Evolutionary conservation across 2,113 vertebrate genomes (phyloP).

Genomic region (Aptenodytes forsteri): DNA sequence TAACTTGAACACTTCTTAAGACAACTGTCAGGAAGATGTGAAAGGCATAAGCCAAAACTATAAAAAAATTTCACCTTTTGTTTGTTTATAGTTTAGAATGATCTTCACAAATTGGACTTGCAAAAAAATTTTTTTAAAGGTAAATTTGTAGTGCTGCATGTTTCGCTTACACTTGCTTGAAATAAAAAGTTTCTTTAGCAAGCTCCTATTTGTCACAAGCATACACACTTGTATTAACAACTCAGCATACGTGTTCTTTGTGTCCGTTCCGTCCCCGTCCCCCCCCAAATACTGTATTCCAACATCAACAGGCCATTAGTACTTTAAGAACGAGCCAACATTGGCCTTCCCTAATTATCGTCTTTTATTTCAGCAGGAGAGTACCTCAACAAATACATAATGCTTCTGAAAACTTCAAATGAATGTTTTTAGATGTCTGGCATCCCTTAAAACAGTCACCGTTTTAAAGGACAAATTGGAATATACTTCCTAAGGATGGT

Average conservation of each 20-base stretch:
- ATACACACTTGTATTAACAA: neutral
- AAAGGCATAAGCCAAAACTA: neutral
- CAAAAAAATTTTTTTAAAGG: neutral
- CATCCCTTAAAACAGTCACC: neutral
- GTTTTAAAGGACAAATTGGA: neutral
- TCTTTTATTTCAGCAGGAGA: neutral
- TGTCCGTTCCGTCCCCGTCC: no score
- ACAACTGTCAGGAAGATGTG: neutral
- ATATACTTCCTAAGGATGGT: neutral
- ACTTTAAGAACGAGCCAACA: neutral
- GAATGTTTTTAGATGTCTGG: neutral
- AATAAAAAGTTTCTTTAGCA: neutral
- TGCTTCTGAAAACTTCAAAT: neutral
- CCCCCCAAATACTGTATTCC: neutral
- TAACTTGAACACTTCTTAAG: neutral
- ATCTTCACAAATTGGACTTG: neutral
- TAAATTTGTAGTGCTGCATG: neutral
- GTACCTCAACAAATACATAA: neutral
- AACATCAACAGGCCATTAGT: neutral
- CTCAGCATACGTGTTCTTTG: neutral
- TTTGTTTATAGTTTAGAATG: neutral
- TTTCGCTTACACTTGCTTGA: neutral
- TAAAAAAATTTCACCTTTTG: neutral
- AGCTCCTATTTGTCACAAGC: neutral
- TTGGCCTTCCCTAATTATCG: neutral